Evolutionary conservation across 2,888 invertebrate genomes (phyloP).

Genomic region (Danaus chrysippus): DNA sequence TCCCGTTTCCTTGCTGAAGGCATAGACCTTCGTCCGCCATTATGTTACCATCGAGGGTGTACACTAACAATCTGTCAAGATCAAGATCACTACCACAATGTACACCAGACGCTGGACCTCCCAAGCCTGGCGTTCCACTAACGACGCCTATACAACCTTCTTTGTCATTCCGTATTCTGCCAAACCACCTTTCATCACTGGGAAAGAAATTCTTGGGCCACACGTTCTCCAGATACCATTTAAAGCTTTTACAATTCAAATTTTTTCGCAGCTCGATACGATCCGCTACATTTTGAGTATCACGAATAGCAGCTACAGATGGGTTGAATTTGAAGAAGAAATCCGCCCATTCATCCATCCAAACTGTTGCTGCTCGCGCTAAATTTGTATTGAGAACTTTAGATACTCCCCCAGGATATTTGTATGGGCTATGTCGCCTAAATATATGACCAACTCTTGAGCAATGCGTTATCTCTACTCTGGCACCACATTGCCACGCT

Average conservation of each 20-base stretch:
- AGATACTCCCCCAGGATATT: conserved; percentile 94
- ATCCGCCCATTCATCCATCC: conserved; percentile 99
- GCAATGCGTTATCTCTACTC: conserved; percentile 94
- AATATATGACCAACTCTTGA: conserved; percentile 97
- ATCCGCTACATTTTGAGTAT: conserved; percentile 80
- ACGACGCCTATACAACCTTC: conserved; percentile 61
- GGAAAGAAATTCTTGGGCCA: conserved; percentile 99
- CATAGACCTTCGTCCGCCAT: conserved; percentile 95
- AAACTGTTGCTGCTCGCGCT: conserved; percentile 95
- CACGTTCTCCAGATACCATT: conserved; percentile 95
- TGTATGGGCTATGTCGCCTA: conserved; percentile 95
- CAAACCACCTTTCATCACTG: conserved; percentile 91
- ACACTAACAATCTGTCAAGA: conserved; percentile 85
- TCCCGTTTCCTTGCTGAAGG: conserved; percentile 83
- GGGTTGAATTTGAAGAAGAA: conserved; percentile 94
- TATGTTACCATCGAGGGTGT: conserved; percentile 83
- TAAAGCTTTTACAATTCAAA: conserved; percentile 90
- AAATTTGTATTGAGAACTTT: conserved; percentile 94
- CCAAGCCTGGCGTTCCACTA: conserved; percentile 80
- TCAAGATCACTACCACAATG: conserved; percentile 80
- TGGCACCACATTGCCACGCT: conserved; percentile 97
- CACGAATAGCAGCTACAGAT: conserved; percentile 78
- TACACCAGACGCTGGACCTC: conserved; percentile 84
- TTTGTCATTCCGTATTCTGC: conserved; percentile 83
- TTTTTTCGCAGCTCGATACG: conserved; percentile 84